These are phyloP conservation scores for Bombus superbus DNA, from an alignment of 1,140 invertebrate species.

Conservation along the genomic window DNA sequence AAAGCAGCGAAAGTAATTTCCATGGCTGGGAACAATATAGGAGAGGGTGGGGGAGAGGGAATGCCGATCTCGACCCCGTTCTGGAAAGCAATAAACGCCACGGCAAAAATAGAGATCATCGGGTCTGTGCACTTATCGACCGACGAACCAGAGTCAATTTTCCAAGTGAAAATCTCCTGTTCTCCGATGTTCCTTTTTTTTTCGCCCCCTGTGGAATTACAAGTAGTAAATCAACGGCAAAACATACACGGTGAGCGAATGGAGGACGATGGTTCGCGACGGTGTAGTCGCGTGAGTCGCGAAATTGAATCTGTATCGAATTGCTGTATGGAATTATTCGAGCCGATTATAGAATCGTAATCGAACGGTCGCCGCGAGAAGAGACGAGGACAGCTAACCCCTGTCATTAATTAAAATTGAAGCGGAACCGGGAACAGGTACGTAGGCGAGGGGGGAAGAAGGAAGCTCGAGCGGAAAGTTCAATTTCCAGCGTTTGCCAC, in stretches of 20 bases:
- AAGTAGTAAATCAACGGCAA: background rate
- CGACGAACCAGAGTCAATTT: background rate
- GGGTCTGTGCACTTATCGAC: background rate
- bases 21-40: constrained; percentile 34
- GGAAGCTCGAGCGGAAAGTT: background rate
- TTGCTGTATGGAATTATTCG: background rate
- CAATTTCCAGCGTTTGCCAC: background rate
- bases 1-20: constrained; percentile 69
- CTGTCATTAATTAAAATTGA: constrained; percentile 14
- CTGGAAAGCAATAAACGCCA: constrained; percentile 42
- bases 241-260: background rate
- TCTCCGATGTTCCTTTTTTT: no score
- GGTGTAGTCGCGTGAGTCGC: no score
- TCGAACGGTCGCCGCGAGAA: background rate
- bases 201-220: background rate
- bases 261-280: background rate
- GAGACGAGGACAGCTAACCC: background rate
- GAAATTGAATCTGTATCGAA: background rate
- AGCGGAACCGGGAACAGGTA: background rate
- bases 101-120: constrained; percentile 40
- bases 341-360: background rate
- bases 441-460: background rate
- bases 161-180: constrained; percentile 7
- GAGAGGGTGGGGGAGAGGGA: background rate
- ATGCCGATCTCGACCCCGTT: constrained; percentile 52